phyloP scores from a whole-genome alignment of 1,140 invertebrate species.

The Zaprionus capensis region DNA sequence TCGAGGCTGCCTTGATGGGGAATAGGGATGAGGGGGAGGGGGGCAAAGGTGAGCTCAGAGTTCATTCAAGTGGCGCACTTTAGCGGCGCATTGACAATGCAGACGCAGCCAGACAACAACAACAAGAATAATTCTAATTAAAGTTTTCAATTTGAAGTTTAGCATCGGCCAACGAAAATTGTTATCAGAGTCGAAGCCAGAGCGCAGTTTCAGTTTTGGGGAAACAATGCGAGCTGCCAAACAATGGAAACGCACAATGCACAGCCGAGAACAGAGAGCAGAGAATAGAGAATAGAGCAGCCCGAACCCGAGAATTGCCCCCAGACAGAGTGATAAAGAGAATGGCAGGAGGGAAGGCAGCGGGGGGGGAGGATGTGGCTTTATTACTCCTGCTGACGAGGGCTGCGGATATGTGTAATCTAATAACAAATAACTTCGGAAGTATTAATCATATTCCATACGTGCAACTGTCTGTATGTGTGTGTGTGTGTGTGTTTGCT shows the following conservation, averaged over 20 bases:
- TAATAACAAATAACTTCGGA: slow-evolving; percentile 82
- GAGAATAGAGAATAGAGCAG: background rate
- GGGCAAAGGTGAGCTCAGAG: slow-evolving; percentile 54
- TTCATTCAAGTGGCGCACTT: slow-evolving; percentile 58
- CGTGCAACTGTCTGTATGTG: slow-evolving; percentile 4
- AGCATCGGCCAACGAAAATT: slow-evolving; percentile 49
- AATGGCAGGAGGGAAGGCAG: background rate
- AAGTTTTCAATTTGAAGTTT: slow-evolving; percentile 83
- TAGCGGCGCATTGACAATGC: slow-evolving; percentile 71
- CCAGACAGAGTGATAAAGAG: background rate
- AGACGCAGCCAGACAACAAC: slow-evolving; percentile 47
- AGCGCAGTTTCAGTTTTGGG: slow-evolving; percentile 59
- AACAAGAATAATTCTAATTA: slow-evolving; percentile 81
- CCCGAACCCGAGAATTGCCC: background rate
- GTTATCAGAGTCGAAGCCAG: slow-evolving; percentile 53
- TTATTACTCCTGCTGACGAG: slow-evolving; percentile 5
- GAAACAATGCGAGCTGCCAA: slow-evolving; percentile 63
- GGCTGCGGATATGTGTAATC: slow-evolving; percentile 62
- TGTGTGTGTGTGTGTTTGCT: slow-evolving; percentile 4
- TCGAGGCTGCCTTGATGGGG: background rate
- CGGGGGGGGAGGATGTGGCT: background rate
- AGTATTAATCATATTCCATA: slow-evolving; percentile 79
- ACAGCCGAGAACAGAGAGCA: slow-evolving; percentile 1
- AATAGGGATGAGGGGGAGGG: background rate
- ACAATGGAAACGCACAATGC: slow-evolving; percentile 65